Conservation (phyloP, 1,140 invertebrate genomes). For the Papilio polyxenes region DNA sequence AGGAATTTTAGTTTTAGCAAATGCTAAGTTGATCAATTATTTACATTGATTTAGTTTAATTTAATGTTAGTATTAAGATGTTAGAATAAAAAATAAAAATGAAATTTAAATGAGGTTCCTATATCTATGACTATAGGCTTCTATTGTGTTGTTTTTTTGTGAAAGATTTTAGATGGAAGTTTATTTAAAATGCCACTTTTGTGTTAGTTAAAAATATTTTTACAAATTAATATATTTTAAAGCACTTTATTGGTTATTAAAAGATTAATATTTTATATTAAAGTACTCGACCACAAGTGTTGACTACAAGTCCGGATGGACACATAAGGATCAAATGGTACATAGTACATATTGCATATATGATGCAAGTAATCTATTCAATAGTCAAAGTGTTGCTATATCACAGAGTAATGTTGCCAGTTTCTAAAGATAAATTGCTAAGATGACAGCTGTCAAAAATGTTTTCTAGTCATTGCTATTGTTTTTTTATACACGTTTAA, state of each 20-base stretch:
- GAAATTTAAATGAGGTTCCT: neutral
- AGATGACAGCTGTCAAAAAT: no score
- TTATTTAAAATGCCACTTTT: no score
- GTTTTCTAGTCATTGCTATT: neutral
- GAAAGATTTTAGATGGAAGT: no score
- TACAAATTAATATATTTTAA: neutral
- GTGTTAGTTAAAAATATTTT: no score
- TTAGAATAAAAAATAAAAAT: neutral
- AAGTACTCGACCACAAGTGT: slow-evolving; percentile 16
- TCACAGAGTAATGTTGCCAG: neutral
- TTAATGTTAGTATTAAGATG: no score
- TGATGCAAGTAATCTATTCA: slow-evolving; percentile 47
- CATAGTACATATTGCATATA: slow-evolving; percentile 51
- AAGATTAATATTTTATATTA: neutral
- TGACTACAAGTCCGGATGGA: slow-evolving; percentile 39
- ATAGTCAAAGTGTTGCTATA: slow-evolving; percentile 9
- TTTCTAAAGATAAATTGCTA: no score
- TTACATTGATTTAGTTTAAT: neutral
- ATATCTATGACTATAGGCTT: neutral
- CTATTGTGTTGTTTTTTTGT: no score
- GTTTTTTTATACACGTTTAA: no score
- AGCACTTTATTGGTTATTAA: neutral
- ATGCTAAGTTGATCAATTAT: neutral
- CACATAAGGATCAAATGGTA: slow-evolving; percentile 46
- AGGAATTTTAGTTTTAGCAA: neutral